phyloP scores from a whole-genome alignment of 2,797 vertebrate species.

The Microhierax caerulescens region DNA sequence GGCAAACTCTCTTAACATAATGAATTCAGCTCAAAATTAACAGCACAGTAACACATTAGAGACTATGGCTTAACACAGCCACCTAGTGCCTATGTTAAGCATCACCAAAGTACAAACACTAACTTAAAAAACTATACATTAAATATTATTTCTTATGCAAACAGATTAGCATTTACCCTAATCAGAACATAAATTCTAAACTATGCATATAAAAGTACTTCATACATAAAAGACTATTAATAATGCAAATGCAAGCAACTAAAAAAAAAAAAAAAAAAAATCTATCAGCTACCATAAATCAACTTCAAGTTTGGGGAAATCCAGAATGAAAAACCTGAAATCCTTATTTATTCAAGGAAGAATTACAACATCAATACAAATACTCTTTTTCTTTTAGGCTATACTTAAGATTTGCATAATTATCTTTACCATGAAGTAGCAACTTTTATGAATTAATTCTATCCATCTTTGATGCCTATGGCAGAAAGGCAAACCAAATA shows the following conservation, averaged over 20 bases:
- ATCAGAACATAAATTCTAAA: background rate
- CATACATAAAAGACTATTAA: background rate
- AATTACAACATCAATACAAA: background rate
- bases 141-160: background rate
- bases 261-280: background rate
- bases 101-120: background rate
- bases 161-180: background rate
- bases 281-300: background rate
- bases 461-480: background rate
- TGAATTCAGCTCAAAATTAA: background rate
- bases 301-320: background rate
- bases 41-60: background rate
- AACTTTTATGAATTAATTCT: background rate
- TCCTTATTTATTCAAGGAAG: background rate
- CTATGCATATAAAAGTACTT: background rate
- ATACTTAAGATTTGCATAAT: background rate
- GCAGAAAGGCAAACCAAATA: background rate
- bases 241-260: background rate
- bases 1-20: background rate
- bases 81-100: slow-evolving; percentile 26
- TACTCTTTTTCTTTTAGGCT: background rate
- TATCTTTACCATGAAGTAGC: background rate
- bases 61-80: slow-evolving; percentile 8
- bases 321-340: background rate
- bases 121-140: background rate